Base-by-base conservation (phyloP, 2,888 invertebrate species). In the Polydrusus tereticollis region DNA sequence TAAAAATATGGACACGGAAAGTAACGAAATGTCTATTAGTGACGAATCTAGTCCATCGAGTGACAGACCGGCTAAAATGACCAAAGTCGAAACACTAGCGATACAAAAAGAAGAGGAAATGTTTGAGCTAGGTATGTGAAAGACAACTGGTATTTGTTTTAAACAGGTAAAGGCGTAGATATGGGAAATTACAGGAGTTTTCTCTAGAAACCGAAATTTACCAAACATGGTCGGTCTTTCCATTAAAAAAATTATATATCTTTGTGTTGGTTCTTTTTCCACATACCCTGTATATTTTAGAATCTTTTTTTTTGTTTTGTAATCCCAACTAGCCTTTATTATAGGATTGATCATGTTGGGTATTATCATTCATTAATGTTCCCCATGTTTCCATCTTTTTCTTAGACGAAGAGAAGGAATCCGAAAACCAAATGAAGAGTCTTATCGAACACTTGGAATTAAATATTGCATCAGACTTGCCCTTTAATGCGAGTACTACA, bases 351-450 rank as follows among this genome's bases (percentile, higher is more conserved):
- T n/a, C n/a, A n/a, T n/a, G n/a, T n/a, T n/a, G n/a, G n/a, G n/a
- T n/a, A n/a, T n/a, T n/a, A n/a, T n/a, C n/a, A n/a, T 29, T 29
- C 29, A 29, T 5, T 29, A 29, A 7, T 7, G 29, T 29, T 29
- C 5, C 7, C 5, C 5, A 29, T 29, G 29, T 29, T 5, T 29
- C 29, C 4, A n/a, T n/a, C n/a, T n/a, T 92, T 79, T 89, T 90
- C 72, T 93, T 94, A 82, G 95, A 95, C 79, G 95, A 95, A 79
- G 88, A 88, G 29, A 92, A 93, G 73, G 86, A 90, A 55, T 75
- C 78, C 8, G 79, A 80, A 47, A 80, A 81, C 26, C 82, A 82
- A 63, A 78, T 82, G 75, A 83, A 83, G 67, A 81, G 82, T 6
- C 68, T 83, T 33, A 84, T 84, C 33, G 85, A 84, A 76, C 86